These are phyloP conservation scores for Polydrusus pterygomalis DNA, from an alignment of 2,888 invertebrate genomes.

Conservation along the genomic window DNA sequence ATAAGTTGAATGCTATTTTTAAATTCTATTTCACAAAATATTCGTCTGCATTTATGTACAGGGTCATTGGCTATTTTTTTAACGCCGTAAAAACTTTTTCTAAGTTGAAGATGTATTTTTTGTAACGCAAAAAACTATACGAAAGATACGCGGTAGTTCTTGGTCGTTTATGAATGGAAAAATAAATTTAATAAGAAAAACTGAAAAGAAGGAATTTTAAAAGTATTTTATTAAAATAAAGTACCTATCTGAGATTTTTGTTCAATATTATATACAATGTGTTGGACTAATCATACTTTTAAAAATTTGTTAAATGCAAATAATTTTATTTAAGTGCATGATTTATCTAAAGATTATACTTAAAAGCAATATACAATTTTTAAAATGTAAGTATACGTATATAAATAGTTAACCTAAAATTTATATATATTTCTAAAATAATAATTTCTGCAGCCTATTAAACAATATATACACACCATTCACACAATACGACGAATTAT, in stretches of 20 bases:
- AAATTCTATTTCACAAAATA: too few species aligned
- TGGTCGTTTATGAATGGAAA: too few species aligned
- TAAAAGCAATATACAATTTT: background rate
- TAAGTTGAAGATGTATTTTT: too few species aligned
- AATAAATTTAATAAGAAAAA: background rate
- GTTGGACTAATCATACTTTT: background rate
- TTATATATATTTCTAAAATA: constrained; percentile 1
- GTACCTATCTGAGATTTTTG: constrained; percentile 12
- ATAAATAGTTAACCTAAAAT: background rate
- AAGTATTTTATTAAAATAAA: constrained; percentile 3
- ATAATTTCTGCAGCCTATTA: background rate
- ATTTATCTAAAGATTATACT: background rate
- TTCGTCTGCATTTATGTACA: too few species aligned
- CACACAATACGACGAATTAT: background rate
- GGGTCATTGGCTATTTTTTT: too few species aligned
- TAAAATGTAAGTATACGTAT: background rate
- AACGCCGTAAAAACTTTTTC: too few species aligned
- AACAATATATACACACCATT: constrained; percentile 15
- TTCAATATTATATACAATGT: constrained; percentile 1
- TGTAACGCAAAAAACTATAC: too few species aligned
- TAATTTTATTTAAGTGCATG: too few species aligned
- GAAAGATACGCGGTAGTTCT: too few species aligned
- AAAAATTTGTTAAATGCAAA: too few species aligned
- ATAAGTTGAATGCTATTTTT: too few species aligned
- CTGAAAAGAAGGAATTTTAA: background rate